Evolutionary conservation across 2,797 vertebrate species (phyloP), one percentile per base, ranked within the genome.

Genomic region (Crocodylus rhombifer): DNA sequence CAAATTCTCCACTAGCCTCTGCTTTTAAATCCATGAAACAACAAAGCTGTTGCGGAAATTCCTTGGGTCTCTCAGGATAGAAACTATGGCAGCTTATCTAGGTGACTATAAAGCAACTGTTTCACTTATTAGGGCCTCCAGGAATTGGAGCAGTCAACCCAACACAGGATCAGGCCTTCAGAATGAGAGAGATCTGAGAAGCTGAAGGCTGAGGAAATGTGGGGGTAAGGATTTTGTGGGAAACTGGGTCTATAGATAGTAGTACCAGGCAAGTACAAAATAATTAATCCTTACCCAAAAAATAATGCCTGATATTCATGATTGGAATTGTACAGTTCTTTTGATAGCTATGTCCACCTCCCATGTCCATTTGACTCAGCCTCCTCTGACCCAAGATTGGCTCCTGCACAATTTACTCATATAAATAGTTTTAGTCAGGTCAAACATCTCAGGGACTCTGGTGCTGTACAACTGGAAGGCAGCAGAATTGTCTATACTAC

Each of bases 1-100:
- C 86, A 91, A 90, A 76, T 90, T 91, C 78, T 90, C 11, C 17
- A 80, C 2, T 7, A 83, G 77, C 76, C 23, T 25, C 86, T 56
- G 82, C 88, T 88, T 90, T 95, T 86, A 92, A 96, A 92, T 81
- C 26, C 95, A 95, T 90, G 93, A 95, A 92, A 82, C 88, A 82
- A 62, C 65, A 95, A 91, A 93, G 51, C 73, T 92, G 74, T 81
- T 76, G 6, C 88, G 91, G 85, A 83, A 96, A 57, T 86, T 25
- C 74, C n/a, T 58, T 1, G 1, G 69, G 77, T 94, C 91, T 95
- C 86, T 63, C 64, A 91, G 51, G 79, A 61, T 77, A 92, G 81
- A 81, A 30, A 91, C 55, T 62, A 67, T 42, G 13, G 42, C 77
- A 74, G 60, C 10, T 74, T 90, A 88, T 89, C 56, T 86, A 33